Conservation (phyloP, 2,888 invertebrate species). For the Lycaena phlaeas region DNA sequence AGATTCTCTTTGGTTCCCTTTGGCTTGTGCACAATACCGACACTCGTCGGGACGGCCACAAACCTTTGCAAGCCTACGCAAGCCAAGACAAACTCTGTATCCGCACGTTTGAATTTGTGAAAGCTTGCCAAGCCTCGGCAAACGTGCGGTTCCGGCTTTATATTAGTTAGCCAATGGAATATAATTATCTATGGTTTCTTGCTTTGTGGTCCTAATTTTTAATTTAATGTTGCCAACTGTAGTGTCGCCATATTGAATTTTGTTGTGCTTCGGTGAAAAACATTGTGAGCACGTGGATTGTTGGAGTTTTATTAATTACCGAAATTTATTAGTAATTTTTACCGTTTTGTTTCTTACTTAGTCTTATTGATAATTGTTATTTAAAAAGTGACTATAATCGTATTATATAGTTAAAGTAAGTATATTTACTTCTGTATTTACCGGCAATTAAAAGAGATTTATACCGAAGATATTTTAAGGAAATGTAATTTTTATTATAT, state of each 20-base stretch:
- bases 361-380: conserved; percentile 1
- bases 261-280: conserved; percentile 74
- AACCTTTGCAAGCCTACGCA: no score
- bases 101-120: no score
- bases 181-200: neutral
- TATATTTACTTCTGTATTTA: neutral
- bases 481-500: neutral
- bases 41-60: no score
- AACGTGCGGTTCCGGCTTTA: no score
- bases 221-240: conserved; percentile 37
- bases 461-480: conserved; percentile 2
- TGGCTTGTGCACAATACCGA: no score
- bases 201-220: conserved; percentile 7
- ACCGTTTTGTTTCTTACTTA: conserved; percentile 35
- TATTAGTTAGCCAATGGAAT: no score
- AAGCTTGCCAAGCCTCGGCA: no score
- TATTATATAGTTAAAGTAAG: conserved; percentile 1
- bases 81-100: no score
- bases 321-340: conserved; percentile 57
- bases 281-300: conserved; percentile 81
- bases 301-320: conserved; percentile 46
- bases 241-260: conserved; percentile 77
- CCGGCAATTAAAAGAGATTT: neutral
- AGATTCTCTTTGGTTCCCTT: no score
- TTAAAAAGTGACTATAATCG: conserved; percentile 4